Evolutionary conservation across 2,888 invertebrate genomes (phyloP).

Genomic region (Pyrochroa serraticornis): DNA sequence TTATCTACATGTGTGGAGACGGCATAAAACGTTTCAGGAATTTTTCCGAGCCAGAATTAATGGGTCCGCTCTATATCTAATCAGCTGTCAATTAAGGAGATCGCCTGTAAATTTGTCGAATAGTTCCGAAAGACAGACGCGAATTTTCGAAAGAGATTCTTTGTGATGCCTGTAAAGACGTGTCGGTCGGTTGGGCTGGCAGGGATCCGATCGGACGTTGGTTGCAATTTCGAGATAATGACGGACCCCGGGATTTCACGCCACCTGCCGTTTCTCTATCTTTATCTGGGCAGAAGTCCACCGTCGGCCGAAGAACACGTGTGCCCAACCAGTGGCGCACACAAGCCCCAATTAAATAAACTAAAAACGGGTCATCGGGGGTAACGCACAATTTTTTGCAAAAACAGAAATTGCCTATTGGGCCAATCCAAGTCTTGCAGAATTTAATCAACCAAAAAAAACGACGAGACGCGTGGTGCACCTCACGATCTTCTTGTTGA

Average conservation of each 20-base stretch:
- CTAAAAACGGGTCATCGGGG: too few species aligned
- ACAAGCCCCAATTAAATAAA: neutral
- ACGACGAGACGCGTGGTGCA: too few species aligned
- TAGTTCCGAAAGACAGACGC: constrained; percentile 16
- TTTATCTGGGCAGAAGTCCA: neutral
- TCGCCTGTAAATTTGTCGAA: constrained; percentile 45
- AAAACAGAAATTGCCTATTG: too few species aligned
- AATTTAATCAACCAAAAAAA: too few species aligned
- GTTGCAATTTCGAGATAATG: constrained; percentile 42
- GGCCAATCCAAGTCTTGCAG: too few species aligned
- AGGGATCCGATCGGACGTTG: constrained; percentile 29
- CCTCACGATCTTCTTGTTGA: too few species aligned
- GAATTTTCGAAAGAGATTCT: constrained; percentile 18
- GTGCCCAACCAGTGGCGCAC: constrained; percentile 7
- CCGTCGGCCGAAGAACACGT: constrained; percentile 1
- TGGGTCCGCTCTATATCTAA: constrained; percentile 51
- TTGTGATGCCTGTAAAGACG: constrained; percentile 6
- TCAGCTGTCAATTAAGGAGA: constrained; percentile 56
- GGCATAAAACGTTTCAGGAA: constrained; percentile 37
- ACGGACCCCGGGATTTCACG: constrained; percentile 39
- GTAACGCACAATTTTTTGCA: too few species aligned
- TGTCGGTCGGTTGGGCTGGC: constrained; percentile 28
- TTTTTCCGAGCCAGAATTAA: constrained; percentile 44
- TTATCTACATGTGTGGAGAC: constrained; percentile 41
- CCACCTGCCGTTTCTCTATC: constrained; percentile 40